A percentile compares a stretch with the other conserved stretches of the same genome.
These are phyloP conservation scores for Elephantulus edwardii DNA, from an alignment of 2,113 vertebrate genomes.

Conservation along the genomic window DNA sequence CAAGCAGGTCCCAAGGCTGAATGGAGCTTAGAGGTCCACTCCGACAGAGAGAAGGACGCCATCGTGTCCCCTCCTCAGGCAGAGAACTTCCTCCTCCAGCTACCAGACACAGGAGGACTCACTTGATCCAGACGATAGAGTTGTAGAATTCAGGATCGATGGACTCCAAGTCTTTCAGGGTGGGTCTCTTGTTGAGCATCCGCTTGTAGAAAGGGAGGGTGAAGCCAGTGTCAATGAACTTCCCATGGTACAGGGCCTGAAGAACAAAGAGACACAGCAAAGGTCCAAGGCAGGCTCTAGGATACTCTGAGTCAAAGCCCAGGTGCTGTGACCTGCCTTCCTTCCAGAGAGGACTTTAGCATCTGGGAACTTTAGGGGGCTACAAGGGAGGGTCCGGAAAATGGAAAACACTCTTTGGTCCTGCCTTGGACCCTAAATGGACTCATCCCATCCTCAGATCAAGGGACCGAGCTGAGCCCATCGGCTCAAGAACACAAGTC, in stretches of 20 bases:
- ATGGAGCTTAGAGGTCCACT: background rate
- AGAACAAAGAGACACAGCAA: background rate
- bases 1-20: background rate
- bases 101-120: conserved; percentile 55
- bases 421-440: background rate
- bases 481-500: background rate
- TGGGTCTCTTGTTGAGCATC: conserved; percentile 98
- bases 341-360: background rate
- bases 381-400: no score
- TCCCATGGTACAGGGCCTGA: conserved; percentile 96
- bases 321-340: background rate
- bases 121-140: conserved; percentile 99
- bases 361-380: background rate
- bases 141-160: conserved; percentile 99
- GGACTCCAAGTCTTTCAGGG: conserved; percentile 97
- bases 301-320: background rate
- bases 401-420: background rate
- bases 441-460: background rate
- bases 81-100: background rate
- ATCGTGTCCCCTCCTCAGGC: background rate
- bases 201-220: conserved; percentile 98
- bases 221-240: conserved; percentile 99
- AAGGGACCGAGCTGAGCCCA: background rate
- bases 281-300: background rate
- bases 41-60: background rate